Percentiles rank a stretch among this genome's conserved stretches.
Evolutionary conservation across 2,113 vertebrate species (phyloP).

Genomic region (Leptosomus discolor): DNA sequence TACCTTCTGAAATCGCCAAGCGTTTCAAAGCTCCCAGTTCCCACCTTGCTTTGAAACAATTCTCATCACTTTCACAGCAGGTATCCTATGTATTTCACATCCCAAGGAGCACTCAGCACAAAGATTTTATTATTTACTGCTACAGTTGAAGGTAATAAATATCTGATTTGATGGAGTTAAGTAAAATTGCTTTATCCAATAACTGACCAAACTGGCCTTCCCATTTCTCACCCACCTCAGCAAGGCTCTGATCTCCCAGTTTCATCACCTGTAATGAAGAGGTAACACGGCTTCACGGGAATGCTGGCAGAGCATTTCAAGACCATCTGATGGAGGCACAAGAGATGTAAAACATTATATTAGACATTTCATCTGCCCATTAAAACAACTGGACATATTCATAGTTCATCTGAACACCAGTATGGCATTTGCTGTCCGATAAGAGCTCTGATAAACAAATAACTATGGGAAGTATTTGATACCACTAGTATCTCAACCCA

Average conservation of each 20-base stretch:
- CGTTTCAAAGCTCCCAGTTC: neutral
- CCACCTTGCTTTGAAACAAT: neutral
- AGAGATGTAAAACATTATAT: neutral
- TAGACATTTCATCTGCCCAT: neutral
- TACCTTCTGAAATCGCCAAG: neutral
- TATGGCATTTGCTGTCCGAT: neutral
- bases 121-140: neutral
- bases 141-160: neutral
- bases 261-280: neutral
- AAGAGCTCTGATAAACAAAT: neutral
- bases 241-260: neutral
- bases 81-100: neutral
- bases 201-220: neutral
- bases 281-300: neutral
- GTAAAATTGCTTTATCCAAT: neutral
- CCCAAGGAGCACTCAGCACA: neutral
- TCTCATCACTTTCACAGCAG: conserved; percentile 40
- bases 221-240: neutral
- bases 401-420: neutral
- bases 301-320: neutral
- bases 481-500: no score
- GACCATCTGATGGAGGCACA: neutral
- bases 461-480: neutral
- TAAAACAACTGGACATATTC: neutral
- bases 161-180: neutral